Evolutionary conservation across 2,888 invertebrate species (phyloP), one percentile per base, ranked within the genome.

Genomic region (Heliconius sara): DNA sequence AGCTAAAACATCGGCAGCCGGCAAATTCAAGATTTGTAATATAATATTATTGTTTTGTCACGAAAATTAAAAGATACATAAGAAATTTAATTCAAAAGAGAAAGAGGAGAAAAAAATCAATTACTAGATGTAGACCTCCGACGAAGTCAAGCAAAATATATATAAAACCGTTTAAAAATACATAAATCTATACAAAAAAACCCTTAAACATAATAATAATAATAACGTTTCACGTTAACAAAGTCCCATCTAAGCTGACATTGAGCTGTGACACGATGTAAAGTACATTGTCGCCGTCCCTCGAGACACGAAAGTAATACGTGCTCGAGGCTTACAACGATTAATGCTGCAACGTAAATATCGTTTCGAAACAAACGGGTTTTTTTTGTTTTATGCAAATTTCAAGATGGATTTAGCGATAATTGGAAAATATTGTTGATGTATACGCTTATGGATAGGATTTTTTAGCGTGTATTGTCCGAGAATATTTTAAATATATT

Each of bases 301-400:
- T 77, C 70, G 80, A 79, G 81, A 81, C 81, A 78, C 75, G 81
- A 80, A 82, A 81, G 81, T 83, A 83, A 83, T 81, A 81, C 81
- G 68, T 63, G 81, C 80, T 79, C 77, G 76, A 73, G 81, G 80
- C 80, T 81, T 82, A 81, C 70, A 72, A 77, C 81, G 79, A 80
- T 82, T 81, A 82, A 81, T 82, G 79, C 81, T 73, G 77, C 78
- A 78, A 68, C 77, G 73, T 70, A 80, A 80, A 80, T 80, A 77
- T 74, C 47, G 65, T 74, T 68, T n/a, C 39, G 47, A 27, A 75
- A 39, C 75, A 27, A 43, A n/a, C 57, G 43, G 43, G n/a, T 0
- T 52, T 66, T 66, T 65, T 66, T 75, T 74, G 68, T 75, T 68
- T 75, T 79, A 75, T 79, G 74, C 60, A 70, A 74, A 79, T 79